Evolutionary conservation across 2,113 vertebrate genomes (phyloP).

Genomic region (Scolopax mira): DNA sequence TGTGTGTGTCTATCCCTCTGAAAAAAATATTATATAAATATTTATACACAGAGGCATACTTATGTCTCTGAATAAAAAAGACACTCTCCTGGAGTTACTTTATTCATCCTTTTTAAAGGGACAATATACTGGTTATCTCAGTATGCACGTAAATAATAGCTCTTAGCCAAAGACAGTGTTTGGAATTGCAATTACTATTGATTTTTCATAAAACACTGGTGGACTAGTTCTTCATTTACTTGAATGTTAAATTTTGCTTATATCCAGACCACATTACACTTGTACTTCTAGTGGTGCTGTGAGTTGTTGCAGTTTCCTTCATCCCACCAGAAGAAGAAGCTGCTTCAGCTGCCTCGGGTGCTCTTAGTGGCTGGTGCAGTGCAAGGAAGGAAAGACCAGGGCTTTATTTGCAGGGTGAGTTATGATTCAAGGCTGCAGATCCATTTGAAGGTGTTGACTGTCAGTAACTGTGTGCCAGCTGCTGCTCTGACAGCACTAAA

Average conservation of each 20-base stretch:
- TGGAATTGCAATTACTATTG: slow-evolving; percentile 26
- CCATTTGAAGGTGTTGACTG: neutral
- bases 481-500: neutral
- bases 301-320: neutral
- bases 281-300: neutral
- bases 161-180: neutral
- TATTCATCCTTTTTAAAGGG: neutral
- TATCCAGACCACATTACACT: neutral
- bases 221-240: neutral
- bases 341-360: neutral
- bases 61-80: neutral
- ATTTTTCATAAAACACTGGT: neutral
- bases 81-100: neutral
- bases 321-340: neutral
- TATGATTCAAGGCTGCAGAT: neutral
- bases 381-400: neutral
- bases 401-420: neutral
- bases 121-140: neutral
- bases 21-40: neutral
- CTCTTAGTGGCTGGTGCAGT: rapidly evolving
- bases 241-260: neutral
- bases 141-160: neutral
- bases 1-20: neutral
- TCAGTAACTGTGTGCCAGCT: neutral
- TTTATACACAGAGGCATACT: neutral